A percentile compares a stretch with the other conserved stretches of the same genome.
Conservation (phyloP, 2,888 invertebrate species). For the Tenthredo mesomela region DNA sequence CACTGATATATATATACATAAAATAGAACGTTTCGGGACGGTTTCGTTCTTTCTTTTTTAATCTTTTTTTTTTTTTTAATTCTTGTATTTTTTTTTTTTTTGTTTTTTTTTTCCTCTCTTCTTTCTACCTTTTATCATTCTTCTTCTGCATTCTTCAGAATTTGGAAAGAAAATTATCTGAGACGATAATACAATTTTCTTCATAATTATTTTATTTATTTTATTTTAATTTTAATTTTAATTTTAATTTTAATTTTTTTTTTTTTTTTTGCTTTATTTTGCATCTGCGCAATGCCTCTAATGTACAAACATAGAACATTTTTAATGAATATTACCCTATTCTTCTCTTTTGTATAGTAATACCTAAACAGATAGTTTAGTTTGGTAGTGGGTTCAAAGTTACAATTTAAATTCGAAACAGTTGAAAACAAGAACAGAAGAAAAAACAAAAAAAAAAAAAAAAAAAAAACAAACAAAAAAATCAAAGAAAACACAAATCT, state of each 20-base stretch:
- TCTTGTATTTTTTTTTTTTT: constrained; percentile 51
- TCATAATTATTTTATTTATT: background rate
- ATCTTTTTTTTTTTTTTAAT: background rate
- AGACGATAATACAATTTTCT: background rate
- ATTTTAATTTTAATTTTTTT: background rate
- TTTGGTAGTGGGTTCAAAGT: constrained; percentile 18
- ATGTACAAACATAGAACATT: constrained; percentile 22
- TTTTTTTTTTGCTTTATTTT: background rate
- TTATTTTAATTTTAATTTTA: background rate
- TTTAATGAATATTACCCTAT: background rate
- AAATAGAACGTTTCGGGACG: constrained; percentile 15
- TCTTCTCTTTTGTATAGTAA: background rate
- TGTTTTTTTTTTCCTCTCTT: background rate
- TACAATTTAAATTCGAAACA: constrained; percentile 13
- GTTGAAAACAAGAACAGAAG: background rate
- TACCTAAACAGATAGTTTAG: constrained; percentile 12
- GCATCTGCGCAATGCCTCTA: constrained; percentile 34
- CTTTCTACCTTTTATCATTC: background rate
- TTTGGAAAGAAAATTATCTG: background rate
- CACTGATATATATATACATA: constrained; percentile 31
- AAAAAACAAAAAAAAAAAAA: background rate
- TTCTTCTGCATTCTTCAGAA: background rate
- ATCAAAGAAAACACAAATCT: background rate
- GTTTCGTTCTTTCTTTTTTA: constrained; percentile 39
- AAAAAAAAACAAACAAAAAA: background rate